Evolutionary conservation across 1,140 invertebrate genomes (phyloP).

Genomic region (Drosophila suzukii): DNA sequence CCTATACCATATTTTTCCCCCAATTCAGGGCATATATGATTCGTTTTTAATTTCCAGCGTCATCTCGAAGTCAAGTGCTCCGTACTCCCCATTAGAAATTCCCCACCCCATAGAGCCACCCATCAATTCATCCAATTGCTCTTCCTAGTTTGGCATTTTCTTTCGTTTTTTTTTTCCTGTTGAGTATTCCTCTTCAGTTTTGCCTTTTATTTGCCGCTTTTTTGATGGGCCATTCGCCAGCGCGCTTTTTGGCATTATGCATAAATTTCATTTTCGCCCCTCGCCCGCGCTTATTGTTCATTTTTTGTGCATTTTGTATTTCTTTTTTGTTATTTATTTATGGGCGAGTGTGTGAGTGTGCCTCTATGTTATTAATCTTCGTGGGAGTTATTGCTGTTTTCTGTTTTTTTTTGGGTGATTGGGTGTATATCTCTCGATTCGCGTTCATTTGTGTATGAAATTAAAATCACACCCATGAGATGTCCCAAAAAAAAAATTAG

Average conservation of each 20-base stretch:
- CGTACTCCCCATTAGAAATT: background rate
- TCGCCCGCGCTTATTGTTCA: constrained; percentile 72
- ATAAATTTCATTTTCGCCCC: constrained; percentile 77
- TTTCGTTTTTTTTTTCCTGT: constrained; percentile 10
- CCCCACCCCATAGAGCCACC: constrained; percentile 14
- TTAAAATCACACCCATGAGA: constrained; percentile 84
- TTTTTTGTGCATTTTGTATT: constrained; percentile 77
- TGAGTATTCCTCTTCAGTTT: constrained; percentile 38
- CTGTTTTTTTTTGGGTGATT: constrained; percentile 8
- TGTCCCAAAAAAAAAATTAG: constrained; percentile 32
- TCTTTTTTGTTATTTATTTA: constrained; percentile 71
- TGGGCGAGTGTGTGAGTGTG: constrained; percentile 37
- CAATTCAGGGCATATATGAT: constrained; percentile 18
- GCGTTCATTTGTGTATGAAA: constrained; percentile 84
- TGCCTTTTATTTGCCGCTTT: constrained; percentile 66
- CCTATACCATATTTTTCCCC: background rate
- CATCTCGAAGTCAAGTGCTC: constrained; percentile 21
- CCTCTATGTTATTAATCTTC: constrained; percentile 79
- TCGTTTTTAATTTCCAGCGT: constrained; percentile 15
- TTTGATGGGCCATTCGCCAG: constrained; percentile 73
- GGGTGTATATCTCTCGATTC: constrained; percentile 49
- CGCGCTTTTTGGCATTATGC: constrained; percentile 67
- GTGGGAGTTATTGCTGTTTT: constrained; percentile 80
- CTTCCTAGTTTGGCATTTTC: constrained; percentile 57
- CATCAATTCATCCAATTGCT: constrained; percentile 59